Percentiles rank a stretch among this genome's conserved stretches.
phyloP scores from a whole-genome alignment of 2,113 vertebrate genomes.

The Cranoglanis bouderius region DNA sequence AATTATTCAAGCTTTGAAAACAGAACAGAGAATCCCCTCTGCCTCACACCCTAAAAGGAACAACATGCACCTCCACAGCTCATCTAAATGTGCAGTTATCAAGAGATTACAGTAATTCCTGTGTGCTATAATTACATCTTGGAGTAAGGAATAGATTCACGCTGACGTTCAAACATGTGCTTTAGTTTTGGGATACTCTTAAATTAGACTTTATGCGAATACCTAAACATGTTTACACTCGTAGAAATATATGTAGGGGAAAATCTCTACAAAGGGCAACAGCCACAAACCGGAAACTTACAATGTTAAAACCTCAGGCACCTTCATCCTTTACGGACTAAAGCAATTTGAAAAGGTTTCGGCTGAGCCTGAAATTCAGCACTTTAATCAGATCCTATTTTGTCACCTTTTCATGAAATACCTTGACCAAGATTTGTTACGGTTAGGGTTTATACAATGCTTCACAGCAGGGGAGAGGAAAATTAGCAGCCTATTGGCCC shows the following conservation, averaged over 20 bases:
- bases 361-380: conserved; percentile 6
- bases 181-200: conserved; percentile 41
- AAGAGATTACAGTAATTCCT: conserved; percentile 43
- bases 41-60: conserved; percentile 24
- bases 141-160: conserved; percentile 37
- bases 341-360: conserved; percentile 12
- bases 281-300: conserved; percentile 28
- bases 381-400: conserved; percentile 6
- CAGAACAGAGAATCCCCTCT: conserved; percentile 1
- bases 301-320: conserved; percentile 44
- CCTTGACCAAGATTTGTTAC: conserved; percentile 25
- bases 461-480: conserved; percentile 21
- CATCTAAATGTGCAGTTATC: conserved; percentile 39
- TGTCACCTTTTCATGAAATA: conserved; percentile 41
- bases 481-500: conserved; percentile 9
- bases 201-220: conserved; percentile 46
- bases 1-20: conserved; percentile 51
- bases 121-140: conserved; percentile 26
- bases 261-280: conserved; percentile 7
- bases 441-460: conserved; percentile 30
- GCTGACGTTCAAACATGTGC: conserved; percentile 37
- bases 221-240: conserved; percentile 60
- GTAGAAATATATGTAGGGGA: conserved; percentile 44
- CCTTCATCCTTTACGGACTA: conserved; percentile 44
- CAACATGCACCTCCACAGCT: conserved; percentile 43